phyloP scores from a whole-genome alignment of 2,888 invertebrate species.

The Leptinotarsa haldemani region DNA sequence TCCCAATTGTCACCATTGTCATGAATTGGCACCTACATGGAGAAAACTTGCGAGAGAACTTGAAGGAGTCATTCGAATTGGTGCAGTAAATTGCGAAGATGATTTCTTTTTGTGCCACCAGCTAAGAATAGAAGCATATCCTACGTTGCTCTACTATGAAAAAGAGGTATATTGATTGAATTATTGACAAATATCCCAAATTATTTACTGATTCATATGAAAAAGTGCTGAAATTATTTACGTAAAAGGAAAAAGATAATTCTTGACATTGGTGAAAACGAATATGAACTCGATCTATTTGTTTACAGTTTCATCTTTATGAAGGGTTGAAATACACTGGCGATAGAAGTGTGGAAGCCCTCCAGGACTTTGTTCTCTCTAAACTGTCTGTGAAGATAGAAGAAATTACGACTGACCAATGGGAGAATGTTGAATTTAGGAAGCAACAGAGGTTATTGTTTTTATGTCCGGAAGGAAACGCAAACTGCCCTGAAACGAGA shows the following conservation, averaged over 20 bases:
- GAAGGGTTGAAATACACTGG: conserved; percentile 73
- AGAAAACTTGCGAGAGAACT: conserved; percentile 80
- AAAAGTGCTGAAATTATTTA: no score
- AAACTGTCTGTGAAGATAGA: conserved; percentile 67
- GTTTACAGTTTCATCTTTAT: conserved; percentile 68
- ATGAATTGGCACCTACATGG: conserved; percentile 85
- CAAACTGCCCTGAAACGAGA: conserved; percentile 69
- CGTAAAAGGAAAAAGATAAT: no score
- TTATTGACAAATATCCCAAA: no score
- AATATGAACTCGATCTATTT: conserved; percentile 8
- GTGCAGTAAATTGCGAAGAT: conserved; percentile 90
- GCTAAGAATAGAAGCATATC: conserved; percentile 80
- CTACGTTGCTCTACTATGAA: conserved; percentile 77
- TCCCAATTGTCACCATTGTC: conserved; percentile 87
- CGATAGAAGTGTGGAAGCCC: conserved; percentile 69
- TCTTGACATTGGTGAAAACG: not conserved
- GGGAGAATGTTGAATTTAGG: conserved; percentile 57
- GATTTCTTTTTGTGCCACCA: conserved; percentile 82
- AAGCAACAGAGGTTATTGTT: conserved; percentile 70
- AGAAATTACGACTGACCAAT: conserved; percentile 63
- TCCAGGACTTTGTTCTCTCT: conserved; percentile 75
- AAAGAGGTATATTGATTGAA: conserved; percentile 56
- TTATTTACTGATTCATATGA: no score
- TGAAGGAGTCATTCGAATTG: conserved; percentile 82
- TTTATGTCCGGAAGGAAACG: conserved; percentile 70